Conservation (phyloP, 2,797 vertebrate species). For the Zalophus californianus region DNA sequence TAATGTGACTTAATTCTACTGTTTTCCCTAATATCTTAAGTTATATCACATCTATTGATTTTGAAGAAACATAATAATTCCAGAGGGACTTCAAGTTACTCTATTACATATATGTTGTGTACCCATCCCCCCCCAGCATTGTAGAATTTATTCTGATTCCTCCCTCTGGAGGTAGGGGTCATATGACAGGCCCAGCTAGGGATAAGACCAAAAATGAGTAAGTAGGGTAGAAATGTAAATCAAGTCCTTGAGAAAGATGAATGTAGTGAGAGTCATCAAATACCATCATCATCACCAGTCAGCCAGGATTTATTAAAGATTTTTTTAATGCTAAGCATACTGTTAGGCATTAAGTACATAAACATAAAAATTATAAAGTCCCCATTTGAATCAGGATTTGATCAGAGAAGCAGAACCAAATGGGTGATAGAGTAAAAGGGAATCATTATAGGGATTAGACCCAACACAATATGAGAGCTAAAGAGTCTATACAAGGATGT, state of each 20-base stretch:
- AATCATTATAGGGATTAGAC: background rate
- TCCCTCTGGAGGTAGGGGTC: background rate
- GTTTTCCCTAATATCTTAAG: background rate
- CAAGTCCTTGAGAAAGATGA: background rate
- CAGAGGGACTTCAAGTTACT: background rate
- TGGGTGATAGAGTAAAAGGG: background rate
- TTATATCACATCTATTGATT: background rate
- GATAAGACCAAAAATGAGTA: background rate
- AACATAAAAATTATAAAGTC: background rate
- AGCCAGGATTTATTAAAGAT: background rate
- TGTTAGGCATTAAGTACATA: background rate
- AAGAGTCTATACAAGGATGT: background rate
- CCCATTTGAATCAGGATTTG: background rate
- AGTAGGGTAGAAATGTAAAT: background rate
- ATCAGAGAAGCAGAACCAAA: background rate
- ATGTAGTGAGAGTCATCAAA: background rate
- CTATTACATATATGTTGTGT: background rate
- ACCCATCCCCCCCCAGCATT: background rate
- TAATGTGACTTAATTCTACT: background rate
- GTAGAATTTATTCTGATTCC: background rate
- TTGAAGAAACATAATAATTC: background rate
- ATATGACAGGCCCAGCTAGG: background rate
- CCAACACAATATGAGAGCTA: background rate
- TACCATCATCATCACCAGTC: background rate
- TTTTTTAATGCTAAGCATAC: background rate